Conservation (phyloP, 2,888 invertebrate genomes). For the Ametastegia equiseti region DNA sequence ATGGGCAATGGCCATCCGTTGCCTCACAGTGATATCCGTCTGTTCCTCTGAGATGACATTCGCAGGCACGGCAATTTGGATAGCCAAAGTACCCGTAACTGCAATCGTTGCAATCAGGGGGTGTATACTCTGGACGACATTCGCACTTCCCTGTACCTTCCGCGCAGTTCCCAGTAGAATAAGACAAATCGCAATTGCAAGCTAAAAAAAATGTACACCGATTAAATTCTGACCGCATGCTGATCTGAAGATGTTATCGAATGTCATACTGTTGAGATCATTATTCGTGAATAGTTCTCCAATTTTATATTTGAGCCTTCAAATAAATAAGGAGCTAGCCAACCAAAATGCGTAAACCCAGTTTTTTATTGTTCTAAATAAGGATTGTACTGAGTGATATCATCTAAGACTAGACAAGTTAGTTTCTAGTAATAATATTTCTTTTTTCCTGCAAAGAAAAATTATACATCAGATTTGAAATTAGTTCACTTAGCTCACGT, state of each 20-base stretch:
- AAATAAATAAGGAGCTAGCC: too few relatives aligned
- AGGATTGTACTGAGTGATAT: too few relatives aligned
- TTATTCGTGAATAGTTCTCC: not conserved
- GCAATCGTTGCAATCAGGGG: conserved; percentile 90
- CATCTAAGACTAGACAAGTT: too few relatives aligned
- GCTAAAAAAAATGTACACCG: conserved; percentile 77
- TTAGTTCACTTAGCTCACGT: too few relatives aligned
- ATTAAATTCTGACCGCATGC: not conserved
- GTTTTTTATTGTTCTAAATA: too few relatives aligned
- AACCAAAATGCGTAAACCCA: too few relatives aligned
- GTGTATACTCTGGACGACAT: conserved; percentile 88
- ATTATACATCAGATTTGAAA: too few relatives aligned
- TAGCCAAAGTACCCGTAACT: conserved; percentile 95
- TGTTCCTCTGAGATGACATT: conserved; percentile 95
- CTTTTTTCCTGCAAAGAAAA: too few relatives aligned
- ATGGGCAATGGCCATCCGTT: conserved; percentile 89
- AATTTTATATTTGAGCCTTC: not conserved
- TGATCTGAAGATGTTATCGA: not conserved
- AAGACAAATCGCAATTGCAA: conserved; percentile 90
- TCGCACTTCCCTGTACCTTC: conserved; percentile 94
- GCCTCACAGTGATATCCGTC: conserved; percentile 91
- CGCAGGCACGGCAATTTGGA: conserved; percentile 95
- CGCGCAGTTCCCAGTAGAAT: conserved; percentile 95
- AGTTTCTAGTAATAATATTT: too few relatives aligned
- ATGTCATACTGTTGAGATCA: not conserved